Conservation (phyloP, 2,113 vertebrate genomes). For the Rhinoderma darwinii region DNA sequence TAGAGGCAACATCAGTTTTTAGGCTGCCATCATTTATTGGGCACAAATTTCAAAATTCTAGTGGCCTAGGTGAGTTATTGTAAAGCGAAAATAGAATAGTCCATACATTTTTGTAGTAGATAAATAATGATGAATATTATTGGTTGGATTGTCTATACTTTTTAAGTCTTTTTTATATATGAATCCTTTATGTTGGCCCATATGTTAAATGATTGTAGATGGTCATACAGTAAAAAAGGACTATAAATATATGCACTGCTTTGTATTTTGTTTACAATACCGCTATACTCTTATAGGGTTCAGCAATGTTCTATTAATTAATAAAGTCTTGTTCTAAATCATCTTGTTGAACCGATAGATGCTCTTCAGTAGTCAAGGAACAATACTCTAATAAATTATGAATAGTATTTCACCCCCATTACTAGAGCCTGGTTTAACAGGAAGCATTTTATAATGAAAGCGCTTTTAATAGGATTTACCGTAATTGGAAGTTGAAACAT, state of each 20-base stretch:
- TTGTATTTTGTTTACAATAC: neutral
- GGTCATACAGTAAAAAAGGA: neutral
- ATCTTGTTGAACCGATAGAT: conserved; percentile 35
- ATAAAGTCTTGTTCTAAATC: neutral
- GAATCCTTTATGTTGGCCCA: neutral
- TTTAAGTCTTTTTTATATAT: neutral
- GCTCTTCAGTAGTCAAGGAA: conserved; percentile 29
- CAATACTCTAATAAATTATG: conserved; percentile 49
- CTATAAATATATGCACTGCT: neutral
- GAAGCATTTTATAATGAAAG: conserved; percentile 59
- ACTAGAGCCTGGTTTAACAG: conserved; percentile 52
- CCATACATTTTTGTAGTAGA: neutral
- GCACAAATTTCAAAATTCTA: too few species aligned
- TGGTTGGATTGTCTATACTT: too few species aligned
- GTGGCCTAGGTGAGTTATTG: too few species aligned
- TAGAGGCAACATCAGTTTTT: too few species aligned
- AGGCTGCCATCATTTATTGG: too few species aligned
- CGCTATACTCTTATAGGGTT: neutral
- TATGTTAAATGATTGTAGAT: neutral
- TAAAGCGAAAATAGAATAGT: neutral
- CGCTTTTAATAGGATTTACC: conserved; percentile 51
- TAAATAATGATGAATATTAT: neutral
- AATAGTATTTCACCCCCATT: conserved; percentile 56
- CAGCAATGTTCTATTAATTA: neutral
- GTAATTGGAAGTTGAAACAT: conserved; percentile 61